Base-by-base conservation (phyloP, 2,888 invertebrate species). In the Punctoribates punctum region DNA sequence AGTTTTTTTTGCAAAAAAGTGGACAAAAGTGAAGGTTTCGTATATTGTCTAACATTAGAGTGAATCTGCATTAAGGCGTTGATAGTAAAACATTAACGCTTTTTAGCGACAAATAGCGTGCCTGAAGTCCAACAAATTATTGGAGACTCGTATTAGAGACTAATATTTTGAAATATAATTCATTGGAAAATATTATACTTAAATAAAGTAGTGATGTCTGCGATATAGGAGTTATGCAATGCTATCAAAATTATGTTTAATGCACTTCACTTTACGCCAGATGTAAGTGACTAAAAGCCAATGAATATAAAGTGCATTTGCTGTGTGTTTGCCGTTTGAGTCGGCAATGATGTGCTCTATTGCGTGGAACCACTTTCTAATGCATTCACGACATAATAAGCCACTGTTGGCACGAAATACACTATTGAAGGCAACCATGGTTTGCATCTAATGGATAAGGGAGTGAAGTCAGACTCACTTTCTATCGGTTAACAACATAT, bases 231-330 rank as follows among this genome's bases (percentile, higher is more conserved):
- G 70, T 70, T 70, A 42, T 70, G 70, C 42, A 42, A 42, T 70
- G 70, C 42, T 62, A 60, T 60, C 65, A 34, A 27, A 38, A 65
- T 34, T 34, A 70, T 70, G 70, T 70, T 70, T 70, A 70, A 70
- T 70, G 70, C 70, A 70, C 70, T 70, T 70, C 70, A 70, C 70
- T 42, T 70, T 70, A 70, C 70, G 70, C 42, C 70, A 70, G 42
- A 70, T 70, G 42, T 70, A 70, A 70, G 70, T 70, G 70, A 70
- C 70, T 70, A 70, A 70, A 70, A 70, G 70, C 70, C 70, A 70
- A 70, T 70, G 70, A 70, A 70, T 70, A 70, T 70, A 42, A 38
- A 38, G 70, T 70, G 70, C 70, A 70, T 70, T 70, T 70, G 62
- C 62, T 27, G 15, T 62, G 9, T 57, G 51, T 60, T 62, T 29